phyloP scores from a whole-genome alignment of 2,888 invertebrate genomes.

The Beris morrisii region DNA sequence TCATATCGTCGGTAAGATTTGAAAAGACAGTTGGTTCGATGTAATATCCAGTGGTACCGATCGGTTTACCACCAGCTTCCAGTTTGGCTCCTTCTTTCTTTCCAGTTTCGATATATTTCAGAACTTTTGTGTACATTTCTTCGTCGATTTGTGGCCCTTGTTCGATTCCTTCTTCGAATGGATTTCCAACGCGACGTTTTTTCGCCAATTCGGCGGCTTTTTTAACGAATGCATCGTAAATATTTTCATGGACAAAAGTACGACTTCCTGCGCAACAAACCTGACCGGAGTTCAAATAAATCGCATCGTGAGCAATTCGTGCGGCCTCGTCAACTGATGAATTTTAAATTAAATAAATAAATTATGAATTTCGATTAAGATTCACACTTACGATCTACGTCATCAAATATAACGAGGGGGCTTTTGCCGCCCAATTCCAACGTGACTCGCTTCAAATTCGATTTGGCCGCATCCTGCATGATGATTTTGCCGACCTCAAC shows the following conservation, averaged over 20 bases:
- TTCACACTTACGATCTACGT: conserved; percentile 68
- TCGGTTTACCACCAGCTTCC: conserved; percentile 71
- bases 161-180: conserved; percentile 66
- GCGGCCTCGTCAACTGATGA: conserved; percentile 63
- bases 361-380: background rate
- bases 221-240: conserved; percentile 83
- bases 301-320: conserved; percentile 64
- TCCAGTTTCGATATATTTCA: conserved; percentile 74
- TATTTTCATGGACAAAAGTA: conserved; percentile 83
- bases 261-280: conserved; percentile 85
- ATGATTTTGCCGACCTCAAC: conserved; percentile 59
- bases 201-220: conserved; percentile 71
- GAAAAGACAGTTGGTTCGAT: conserved; percentile 78
- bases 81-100: conserved; percentile 78
- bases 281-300: conserved; percentile 78
- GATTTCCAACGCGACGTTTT: conserved; percentile 76
- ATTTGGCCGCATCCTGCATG: conserved; percentile 67
- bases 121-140: conserved; percentile 74
- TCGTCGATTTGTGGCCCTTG: conserved; percentile 86
- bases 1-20: conserved; percentile 76
- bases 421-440: conserved; percentile 90
- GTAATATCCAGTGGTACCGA: conserved; percentile 72
- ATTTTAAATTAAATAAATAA: conserved; percentile 32
- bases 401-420: conserved; percentile 81
- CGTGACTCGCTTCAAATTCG: conserved; percentile 79